A percentile compares a stretch with the other conserved stretches of the same genome.
phyloP scores from a whole-genome alignment of 1,140 invertebrate genomes.

The Agrypnia vestita region DNA sequence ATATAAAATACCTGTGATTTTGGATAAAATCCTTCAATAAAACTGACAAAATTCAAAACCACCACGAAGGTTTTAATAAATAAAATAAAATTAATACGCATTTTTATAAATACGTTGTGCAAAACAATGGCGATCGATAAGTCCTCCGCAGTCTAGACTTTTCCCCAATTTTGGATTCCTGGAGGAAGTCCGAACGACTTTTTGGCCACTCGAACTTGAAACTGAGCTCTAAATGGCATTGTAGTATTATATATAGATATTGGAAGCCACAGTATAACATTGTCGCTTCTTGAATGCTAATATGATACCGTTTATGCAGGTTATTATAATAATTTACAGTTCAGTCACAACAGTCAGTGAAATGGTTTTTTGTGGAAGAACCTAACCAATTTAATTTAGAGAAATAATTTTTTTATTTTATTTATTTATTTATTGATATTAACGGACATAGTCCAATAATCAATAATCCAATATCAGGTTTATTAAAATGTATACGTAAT shows the following conservation, averaged over 20 bases:
- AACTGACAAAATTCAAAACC: background rate
- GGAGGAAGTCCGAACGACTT: conserved; percentile 11
- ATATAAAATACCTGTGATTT: conserved; percentile 19
- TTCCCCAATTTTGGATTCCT: background rate
- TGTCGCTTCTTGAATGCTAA: conserved; percentile 55
- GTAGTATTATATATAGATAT: conserved; percentile 3
- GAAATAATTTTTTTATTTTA: no score
- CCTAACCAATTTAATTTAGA: background rate
- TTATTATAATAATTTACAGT: conserved; percentile 62
- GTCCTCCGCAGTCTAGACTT: no score
- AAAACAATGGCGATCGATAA: no score
- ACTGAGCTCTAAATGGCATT: conserved; percentile 14
- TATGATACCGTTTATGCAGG: conserved; percentile 58
- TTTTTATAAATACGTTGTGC: no score
- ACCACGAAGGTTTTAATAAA: background rate
- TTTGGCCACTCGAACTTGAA: conserved; percentile 2
- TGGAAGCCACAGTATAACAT: background rate
- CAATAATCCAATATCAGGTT: no score
- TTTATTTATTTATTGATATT: no score
- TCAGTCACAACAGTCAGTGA: conserved; percentile 2
- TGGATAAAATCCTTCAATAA: conserved; percentile 2
- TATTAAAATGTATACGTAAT: no score
- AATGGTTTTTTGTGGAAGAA: background rate
- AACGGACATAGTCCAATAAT: no score
- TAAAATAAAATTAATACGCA: no score